Evolutionary conservation across 2,797 vertebrate genomes (phyloP).

Genomic region (Silurus lanzhouensis): DNA sequence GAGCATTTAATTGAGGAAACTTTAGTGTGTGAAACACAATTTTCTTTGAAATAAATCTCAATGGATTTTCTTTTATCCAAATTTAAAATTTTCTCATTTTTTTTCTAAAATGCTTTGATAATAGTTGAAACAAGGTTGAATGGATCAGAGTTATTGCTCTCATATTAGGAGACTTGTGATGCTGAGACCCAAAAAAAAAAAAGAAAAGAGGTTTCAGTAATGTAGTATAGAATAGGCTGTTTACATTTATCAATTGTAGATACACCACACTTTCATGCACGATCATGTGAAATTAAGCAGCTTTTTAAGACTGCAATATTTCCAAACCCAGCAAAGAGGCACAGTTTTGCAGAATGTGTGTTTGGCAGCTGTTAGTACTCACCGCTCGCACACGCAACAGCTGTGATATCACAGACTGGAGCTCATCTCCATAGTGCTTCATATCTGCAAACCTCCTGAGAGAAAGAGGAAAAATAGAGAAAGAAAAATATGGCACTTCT

Average conservation of each 20-base stretch:
- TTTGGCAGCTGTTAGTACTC: slow-evolving; percentile 68
- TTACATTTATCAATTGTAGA: neutral
- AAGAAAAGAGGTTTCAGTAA: neutral
- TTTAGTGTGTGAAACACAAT: neutral
- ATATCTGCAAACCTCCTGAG: slow-evolving; percentile 89
- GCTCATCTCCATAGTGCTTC: slow-evolving; percentile 93
- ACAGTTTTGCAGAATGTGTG: neutral
- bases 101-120: neutral
- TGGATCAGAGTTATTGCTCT: neutral
- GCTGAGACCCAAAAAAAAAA: neutral
- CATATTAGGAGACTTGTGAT: neutral
- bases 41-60: neutral
- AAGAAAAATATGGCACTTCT: slow-evolving; percentile 17
- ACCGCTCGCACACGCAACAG: slow-evolving; percentile 92
- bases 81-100: neutral
- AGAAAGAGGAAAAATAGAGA: slow-evolving; percentile 54
- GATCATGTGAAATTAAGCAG: neutral
- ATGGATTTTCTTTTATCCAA: neutral
- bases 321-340: neutral
- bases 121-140: neutral
- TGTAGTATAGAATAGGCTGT: neutral
- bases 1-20: neutral
- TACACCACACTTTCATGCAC: neutral
- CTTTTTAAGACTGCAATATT: neutral
- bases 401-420: slow-evolving; percentile 94